A percentile compares a stretch with the other conserved stretches of the same genome.
Evolutionary conservation across 1,140 invertebrate species (phyloP).

Genomic region (Sitophilus oryzae): DNA sequence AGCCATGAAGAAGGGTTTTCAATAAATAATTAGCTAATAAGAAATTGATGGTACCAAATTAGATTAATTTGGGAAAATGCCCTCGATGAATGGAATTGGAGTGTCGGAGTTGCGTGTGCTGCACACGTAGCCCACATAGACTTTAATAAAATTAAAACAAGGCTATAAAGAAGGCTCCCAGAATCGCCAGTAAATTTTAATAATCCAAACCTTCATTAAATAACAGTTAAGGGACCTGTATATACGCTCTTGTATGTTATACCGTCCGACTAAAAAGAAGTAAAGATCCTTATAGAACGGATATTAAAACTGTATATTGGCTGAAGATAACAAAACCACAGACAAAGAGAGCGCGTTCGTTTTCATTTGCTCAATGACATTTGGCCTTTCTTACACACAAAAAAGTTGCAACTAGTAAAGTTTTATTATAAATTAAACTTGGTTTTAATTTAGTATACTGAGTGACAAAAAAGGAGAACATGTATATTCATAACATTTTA

Average conservation of each 20-base stretch:
- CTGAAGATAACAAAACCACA: constrained; percentile 14
- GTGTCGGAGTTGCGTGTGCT: not conserved
- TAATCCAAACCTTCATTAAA: constrained; percentile 11
- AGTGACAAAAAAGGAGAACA: too few species aligned
- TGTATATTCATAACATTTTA: too few species aligned
- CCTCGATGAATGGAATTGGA: too few species aligned
- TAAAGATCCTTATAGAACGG: constrained; percentile 5
- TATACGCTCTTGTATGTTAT: constrained; percentile 10
- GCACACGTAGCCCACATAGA: constrained; percentile 11
- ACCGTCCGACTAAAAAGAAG: constrained; percentile 12
- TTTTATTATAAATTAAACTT: too few species aligned
- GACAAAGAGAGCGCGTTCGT: constrained; percentile 11
- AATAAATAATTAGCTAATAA: too few species aligned
- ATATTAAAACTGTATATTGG: constrained; percentile 24
- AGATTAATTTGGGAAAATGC: too few species aligned
- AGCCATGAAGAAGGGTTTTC: too few species aligned
- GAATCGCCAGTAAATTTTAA: constrained; percentile 16
- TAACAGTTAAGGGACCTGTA: constrained; percentile 12
- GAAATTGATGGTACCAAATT: too few species aligned
- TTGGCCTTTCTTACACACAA: too few species aligned
- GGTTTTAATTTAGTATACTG: too few species aligned
- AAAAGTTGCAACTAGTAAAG: too few species aligned
- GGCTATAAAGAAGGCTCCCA: constrained; percentile 12
- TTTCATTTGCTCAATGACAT: constrained; percentile 38
- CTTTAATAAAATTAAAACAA: constrained; percentile 20